Evolutionary conservation across 2,797 vertebrate genomes (phyloP).

Genomic region (Tenualosa thibaudeaui): DNA sequence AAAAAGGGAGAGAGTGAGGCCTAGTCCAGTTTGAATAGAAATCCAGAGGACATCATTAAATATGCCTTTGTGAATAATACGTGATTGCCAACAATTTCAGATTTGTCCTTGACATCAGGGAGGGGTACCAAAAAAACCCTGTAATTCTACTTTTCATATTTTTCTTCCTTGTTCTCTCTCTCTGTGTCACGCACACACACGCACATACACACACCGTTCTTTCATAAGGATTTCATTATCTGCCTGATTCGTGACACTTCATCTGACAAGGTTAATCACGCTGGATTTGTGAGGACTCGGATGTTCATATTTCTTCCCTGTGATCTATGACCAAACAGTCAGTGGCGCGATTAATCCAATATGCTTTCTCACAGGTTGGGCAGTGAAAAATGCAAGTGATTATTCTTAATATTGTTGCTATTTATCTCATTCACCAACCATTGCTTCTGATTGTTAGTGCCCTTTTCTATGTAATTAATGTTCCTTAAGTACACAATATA

Average conservation of each 20-base stretch:
- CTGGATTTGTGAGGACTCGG: conserved; percentile 35
- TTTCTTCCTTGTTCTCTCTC: conserved; percentile 24
- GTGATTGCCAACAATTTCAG: conserved; percentile 63
- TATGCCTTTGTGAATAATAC: conserved; percentile 51
- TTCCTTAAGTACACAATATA: conserved; percentile 37
- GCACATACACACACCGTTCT: neutral
- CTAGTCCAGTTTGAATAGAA: conserved; percentile 59
- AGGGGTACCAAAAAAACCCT: conserved; percentile 42
- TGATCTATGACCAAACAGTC: conserved; percentile 44
- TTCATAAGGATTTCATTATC: conserved; percentile 23
- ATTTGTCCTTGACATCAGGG: conserved; percentile 70
- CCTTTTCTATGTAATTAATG: conserved; percentile 38
- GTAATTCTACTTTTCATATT: conserved; percentile 34
- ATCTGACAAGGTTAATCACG: conserved; percentile 50
- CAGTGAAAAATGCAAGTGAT: conserved; percentile 19
- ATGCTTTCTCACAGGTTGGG: conserved; percentile 43
- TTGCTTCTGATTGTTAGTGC: conserved; percentile 29
- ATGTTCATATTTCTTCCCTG: conserved; percentile 38
- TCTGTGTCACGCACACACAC: neutral
- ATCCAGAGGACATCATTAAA: conserved; percentile 64
- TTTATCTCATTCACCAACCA: conserved; percentile 40
- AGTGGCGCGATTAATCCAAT: conserved; percentile 37
- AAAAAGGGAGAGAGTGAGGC: conserved; percentile 47
- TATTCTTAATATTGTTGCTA: conserved; percentile 46
- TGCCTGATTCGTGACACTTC: conserved; percentile 6